Conservation (phyloP, 2,888 invertebrate genomes). For the Carterocephalus palaemon region DNA sequence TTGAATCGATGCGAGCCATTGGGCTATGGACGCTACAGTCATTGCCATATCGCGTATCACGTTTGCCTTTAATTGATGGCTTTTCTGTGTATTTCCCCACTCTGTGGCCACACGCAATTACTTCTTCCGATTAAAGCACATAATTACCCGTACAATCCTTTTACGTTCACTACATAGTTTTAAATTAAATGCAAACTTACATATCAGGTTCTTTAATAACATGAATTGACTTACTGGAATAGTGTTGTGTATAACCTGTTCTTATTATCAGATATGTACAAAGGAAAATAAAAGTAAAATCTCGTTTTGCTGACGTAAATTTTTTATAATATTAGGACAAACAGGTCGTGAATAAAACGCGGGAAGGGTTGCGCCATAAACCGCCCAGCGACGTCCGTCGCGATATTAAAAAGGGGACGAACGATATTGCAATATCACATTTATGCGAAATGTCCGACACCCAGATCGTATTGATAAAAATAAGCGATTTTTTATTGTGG, state of each 20-base stretch:
- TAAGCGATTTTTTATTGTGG: conserved; percentile 77
- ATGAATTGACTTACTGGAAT: conserved; percentile 12
- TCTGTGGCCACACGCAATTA: conserved; percentile 21
- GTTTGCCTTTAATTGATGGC: conserved; percentile 17
- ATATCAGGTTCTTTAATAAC: conserved; percentile 9
- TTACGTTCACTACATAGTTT: conserved; percentile 16
- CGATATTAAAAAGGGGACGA: conserved; percentile 79
- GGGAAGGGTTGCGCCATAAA: conserved; percentile 78
- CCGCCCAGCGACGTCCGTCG: conserved; percentile 74
- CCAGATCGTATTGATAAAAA: conserved; percentile 79
- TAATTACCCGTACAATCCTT: conserved; percentile 18
- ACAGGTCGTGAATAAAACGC: conserved; percentile 77
- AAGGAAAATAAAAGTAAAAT: conserved; percentile 30
- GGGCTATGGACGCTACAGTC: too few relatives aligned
- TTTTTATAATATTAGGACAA: conserved; percentile 78
- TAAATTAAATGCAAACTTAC: conserved; percentile 15
- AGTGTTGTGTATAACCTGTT: conserved; percentile 14
- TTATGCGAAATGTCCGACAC: conserved; percentile 78
- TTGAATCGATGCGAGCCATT: too few relatives aligned
- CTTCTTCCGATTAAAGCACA: conserved; percentile 23
- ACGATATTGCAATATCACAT: conserved; percentile 79
- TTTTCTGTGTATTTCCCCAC: conserved; percentile 23
- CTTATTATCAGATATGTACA: conserved; percentile 10
- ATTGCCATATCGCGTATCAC: too few relatives aligned
- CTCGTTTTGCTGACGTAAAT: conserved; percentile 73